phyloP scores from a whole-genome alignment of 2,888 invertebrate genomes.

The Chymomyza caudatula region DNA sequence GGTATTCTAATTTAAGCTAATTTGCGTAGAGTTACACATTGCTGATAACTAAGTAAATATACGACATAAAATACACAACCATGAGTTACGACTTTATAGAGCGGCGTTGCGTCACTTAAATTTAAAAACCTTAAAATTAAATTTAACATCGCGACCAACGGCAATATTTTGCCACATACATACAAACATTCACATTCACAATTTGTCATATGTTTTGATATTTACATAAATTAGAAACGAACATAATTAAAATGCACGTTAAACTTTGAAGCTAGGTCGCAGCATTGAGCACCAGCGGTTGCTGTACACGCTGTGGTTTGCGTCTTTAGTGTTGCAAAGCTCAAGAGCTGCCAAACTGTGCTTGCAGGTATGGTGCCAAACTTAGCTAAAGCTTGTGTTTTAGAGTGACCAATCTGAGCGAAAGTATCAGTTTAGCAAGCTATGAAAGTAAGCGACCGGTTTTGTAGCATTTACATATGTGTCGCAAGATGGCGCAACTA shows the following conservation, averaged over 20 bases:
- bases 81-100: slow-evolving; percentile 31
- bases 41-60: neutral
- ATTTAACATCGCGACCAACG: too few relatives aligned
- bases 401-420: too few relatives aligned
- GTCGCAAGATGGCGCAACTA: too few relatives aligned
- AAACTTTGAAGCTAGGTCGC: slow-evolving; percentile 11
- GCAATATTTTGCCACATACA: too few relatives aligned
- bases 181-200: slow-evolving; percentile 58
- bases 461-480: too few relatives aligned
- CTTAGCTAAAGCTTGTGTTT: neutral
- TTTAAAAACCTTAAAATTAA: slow-evolving; percentile 26
- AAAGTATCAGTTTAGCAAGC: too few relatives aligned
- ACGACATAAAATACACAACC: slow-evolving; percentile 21
- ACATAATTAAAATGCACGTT: slow-evolving; percentile 56
- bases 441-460: too few relatives aligned
- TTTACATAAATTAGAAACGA: slow-evolving; percentile 66
- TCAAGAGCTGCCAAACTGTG: neutral
- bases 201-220: slow-evolving; percentile 47
- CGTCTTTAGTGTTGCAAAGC: neutral
- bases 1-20: slow-evolving; percentile 50
- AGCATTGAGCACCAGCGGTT: too few relatives aligned
- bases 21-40: slow-evolving; percentile 12
- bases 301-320: neutral
- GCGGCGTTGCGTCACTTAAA: slow-evolving; percentile 4
- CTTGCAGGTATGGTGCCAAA: neutral